Base-by-base conservation (phyloP, 2,797 vertebrate species). In the Typhlichthys subterraneus region DNA sequence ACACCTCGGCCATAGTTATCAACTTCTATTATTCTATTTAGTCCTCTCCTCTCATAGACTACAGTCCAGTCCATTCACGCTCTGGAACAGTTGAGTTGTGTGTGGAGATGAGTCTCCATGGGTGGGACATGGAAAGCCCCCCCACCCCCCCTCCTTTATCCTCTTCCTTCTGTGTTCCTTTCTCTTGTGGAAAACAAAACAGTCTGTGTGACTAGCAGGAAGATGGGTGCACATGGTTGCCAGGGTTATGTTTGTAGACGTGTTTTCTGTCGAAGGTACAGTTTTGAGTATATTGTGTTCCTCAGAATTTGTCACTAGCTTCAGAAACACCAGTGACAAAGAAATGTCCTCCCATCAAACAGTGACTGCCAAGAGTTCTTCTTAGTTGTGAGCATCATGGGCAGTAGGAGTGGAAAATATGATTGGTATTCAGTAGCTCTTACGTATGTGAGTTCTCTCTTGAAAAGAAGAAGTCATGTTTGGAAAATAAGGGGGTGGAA, bases 131-230 rank as follows among this genome's bases (percentile, higher is more conserved):
- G 47, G 38, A 65, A 38, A 48, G 55, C 68, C 58, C 55, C 59
- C 69, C 23, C 23, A 4, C 55, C 57, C 77, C 84, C 73, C 71
- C 51, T 9, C 57, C 60, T 80, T 75, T 68, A 70, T 86, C 73
- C 72, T 57, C 45, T 80, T 58, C 60, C 62, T 42, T 51, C 58
- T 31, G 29, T 13, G 10, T 59, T 38, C 45, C 31, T 42, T 49
- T 75, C 46, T 69, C 55, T 59, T 31, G 12, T 3, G 67, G 83
- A 85, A 83, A 85, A 79, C 75, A 67, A 82, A 83, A 82, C 65
- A 64, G 77, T 12, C 55, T n/a, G 63, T 57, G 62, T 85, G 81
- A 87, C 81, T 86, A 84, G 89, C 69, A 83, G 78, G 78, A 84
- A 85, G 79, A 82, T 67, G 63, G 77, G 70, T 69, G 59, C 68